These are phyloP conservation scores for Turnix velox DNA, from an alignment of 2,113 vertebrate species.

Conservation along the genomic window DNA sequence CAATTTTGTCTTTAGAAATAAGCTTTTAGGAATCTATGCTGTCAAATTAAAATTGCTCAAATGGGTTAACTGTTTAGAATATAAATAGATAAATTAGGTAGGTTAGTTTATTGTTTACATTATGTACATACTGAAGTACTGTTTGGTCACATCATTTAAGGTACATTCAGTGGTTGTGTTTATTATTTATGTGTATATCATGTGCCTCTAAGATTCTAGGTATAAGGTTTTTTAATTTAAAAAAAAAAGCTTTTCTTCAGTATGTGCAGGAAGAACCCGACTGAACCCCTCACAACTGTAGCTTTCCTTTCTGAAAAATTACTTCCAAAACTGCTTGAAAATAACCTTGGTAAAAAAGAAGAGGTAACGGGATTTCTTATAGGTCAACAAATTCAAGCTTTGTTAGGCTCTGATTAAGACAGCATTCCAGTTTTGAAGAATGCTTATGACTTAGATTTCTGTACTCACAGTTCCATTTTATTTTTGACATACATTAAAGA, in stretches of 20 bases:
- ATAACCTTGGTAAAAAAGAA: neutral
- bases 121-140: neutral
- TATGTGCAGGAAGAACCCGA: neutral
- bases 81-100: neutral
- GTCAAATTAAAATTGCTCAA: neutral
- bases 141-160: neutral
- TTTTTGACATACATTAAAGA: neutral
- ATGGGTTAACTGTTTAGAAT: neutral
- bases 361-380: neutral
- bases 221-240: neutral
- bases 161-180: neutral
- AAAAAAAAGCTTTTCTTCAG: neutral
- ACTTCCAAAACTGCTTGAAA: neutral
- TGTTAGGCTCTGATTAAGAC: neutral
- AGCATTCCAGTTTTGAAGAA: neutral
- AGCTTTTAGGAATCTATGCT: neutral
- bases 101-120: neutral
- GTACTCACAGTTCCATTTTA: neutral
- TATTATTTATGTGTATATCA: neutral
- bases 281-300: neutral
- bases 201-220: neutral
- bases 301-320: neutral
- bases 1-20: constrained; percentile 6
- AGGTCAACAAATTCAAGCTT: neutral
- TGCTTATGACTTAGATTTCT: neutral